Evolutionary conservation across 2,888 invertebrate genomes (phyloP).

Genomic region (Chydorus sphaericus): DNA sequence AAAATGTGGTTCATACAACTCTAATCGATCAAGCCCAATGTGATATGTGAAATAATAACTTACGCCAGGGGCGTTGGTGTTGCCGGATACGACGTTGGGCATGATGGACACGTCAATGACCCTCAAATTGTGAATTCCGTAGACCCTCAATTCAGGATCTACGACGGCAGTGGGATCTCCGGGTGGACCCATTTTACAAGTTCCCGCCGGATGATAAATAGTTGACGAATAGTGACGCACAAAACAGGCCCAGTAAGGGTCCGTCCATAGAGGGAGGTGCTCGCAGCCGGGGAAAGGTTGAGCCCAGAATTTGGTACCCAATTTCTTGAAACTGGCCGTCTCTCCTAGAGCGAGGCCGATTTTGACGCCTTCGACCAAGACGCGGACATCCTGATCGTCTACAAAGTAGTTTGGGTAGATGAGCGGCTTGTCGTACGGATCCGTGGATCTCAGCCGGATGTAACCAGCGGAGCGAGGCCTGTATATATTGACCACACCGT

Average conservation of each 20-base stretch:
- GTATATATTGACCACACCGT: too few relatives aligned
- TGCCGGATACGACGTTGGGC: constrained; percentile 73
- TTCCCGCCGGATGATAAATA: constrained; percentile 71
- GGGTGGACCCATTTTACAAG: constrained; percentile 68
- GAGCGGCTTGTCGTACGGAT: constrained; percentile 67
- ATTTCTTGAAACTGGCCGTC: constrained; percentile 45
- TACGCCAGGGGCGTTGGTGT: constrained; percentile 63
- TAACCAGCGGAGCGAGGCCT: constrained; percentile 74
- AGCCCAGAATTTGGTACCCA: constrained; percentile 60
- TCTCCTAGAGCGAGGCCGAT: constrained; percentile 55
- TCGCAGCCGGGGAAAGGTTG: constrained; percentile 68
- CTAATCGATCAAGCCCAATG: neutral
- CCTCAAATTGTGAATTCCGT: constrained; percentile 56
- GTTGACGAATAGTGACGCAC: constrained; percentile 74
- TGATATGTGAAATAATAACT: neutral
- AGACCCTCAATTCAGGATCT: constrained; percentile 56
- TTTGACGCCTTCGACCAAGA: constrained; percentile 67
- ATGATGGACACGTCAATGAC: constrained; percentile 79
- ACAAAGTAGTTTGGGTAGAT: constrained; percentile 85
- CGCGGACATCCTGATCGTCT: constrained; percentile 64
- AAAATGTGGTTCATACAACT: neutral
- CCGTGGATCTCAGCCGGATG: constrained; percentile 52
- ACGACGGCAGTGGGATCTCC: constrained; percentile 66
- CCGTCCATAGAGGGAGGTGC: constrained; percentile 56
- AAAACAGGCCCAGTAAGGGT: constrained; percentile 75